Conservation (phyloP, 1,140 invertebrate genomes). For the Pseudachorutes palmiensis region DNA sequence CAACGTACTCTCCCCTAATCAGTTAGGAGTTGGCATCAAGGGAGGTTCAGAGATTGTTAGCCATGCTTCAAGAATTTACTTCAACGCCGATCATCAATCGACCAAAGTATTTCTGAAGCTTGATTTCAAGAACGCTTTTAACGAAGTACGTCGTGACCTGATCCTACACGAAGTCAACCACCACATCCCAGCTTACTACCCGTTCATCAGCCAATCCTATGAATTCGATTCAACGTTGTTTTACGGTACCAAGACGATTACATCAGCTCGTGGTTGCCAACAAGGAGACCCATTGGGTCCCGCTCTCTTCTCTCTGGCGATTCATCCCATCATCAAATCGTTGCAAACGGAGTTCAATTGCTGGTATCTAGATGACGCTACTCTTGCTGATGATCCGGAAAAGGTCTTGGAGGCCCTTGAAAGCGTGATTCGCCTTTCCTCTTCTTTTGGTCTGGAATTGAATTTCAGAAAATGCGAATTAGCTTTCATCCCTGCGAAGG, state of each 20-base stretch:
- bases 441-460: neutral
- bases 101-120: slow-evolving; percentile 4
- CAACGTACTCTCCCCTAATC: neutral
- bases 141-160: neutral
- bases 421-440: neutral
- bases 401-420: neutral
- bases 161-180: neutral
- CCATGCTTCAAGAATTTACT: neutral
- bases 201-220: slow-evolving; percentile 1
- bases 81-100: neutral
- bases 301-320: too few species aligned
- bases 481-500: neutral
- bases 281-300: too few species aligned
- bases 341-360: too few species aligned
- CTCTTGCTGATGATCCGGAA: neutral
- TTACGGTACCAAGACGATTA: too few species aligned
- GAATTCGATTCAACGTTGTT: too few species aligned
- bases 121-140: slow-evolving; percentile 11
- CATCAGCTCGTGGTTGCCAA: too few species aligned
- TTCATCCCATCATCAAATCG: too few species aligned
- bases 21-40: neutral
- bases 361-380: neutral
- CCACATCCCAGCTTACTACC: neutral
- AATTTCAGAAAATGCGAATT: neutral
- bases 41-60: neutral